Base-by-base conservation (phyloP, 2,888 invertebrate genomes). In the Hedychridium roseum region DNA sequence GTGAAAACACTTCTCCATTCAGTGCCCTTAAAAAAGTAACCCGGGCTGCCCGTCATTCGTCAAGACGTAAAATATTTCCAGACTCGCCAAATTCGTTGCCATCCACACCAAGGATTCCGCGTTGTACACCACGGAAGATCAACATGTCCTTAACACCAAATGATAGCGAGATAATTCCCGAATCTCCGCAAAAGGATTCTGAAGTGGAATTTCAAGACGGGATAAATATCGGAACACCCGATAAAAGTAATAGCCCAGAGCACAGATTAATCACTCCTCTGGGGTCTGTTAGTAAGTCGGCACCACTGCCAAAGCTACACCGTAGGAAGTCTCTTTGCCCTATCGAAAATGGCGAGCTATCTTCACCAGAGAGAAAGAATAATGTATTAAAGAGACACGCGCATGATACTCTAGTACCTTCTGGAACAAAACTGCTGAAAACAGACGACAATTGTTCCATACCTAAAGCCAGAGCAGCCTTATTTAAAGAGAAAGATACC, bases 391-490 rank as follows among this genome's bases (percentile, higher is more conserved):
- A 76, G 26, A 64, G 74, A 27, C 60, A 55, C 18, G 55, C 66
- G 0, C 41, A 56, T 6, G 71, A 75, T 14, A 41, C 39, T 3
- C 21, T 55, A 3, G 18, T 20, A 12, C 4, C 12, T 5, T 42
- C 41, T 18, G 50, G 47, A 1, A 15, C 52, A 0, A 76, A 77
- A 39, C 28, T 67, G 2, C 34, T 61, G 2, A 76, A 70, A 37
- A 46, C 47, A 5, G 68, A 72, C 15, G 71, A 71, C 0, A 42
- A 34, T 12, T 41, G 39, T 16, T 51, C 43, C 1, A 50, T 54
- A 18, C 66, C 77, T 2, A 71, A 53, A 64, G 76, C 76, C 3
- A 65, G 77, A 50, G 70, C 74, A 3, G 62, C 76, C 0, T 43
- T 77, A 2, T 77, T 77, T 51, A 71, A 70, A 38, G 75, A 74